Evolutionary conservation across 2,888 invertebrate genomes (phyloP).

Genomic region (Drosophila imparisetae): DNA sequence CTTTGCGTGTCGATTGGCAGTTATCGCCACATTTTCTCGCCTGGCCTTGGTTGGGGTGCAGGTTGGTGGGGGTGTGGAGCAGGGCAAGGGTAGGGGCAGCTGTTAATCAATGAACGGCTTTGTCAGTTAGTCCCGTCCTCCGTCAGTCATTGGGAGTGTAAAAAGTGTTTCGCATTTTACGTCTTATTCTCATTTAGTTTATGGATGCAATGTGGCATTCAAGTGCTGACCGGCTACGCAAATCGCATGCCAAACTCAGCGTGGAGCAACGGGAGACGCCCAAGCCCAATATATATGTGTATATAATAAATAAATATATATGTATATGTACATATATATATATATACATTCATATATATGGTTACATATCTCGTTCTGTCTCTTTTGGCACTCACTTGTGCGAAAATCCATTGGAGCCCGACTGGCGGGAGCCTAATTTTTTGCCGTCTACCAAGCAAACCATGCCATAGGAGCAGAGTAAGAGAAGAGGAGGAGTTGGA

Average conservation of each 20-base stretch:
- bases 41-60: constrained; percentile 55
- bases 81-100: constrained; percentile 28
- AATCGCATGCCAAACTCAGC: constrained; percentile 65
- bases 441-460: constrained; percentile 29
- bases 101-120: constrained; percentile 73
- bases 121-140: constrained; percentile 41
- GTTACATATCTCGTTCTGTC: constrained; percentile 45
- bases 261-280: constrained; percentile 61
- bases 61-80: neutral
- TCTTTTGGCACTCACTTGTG: constrained; percentile 79
- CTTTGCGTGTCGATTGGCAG: constrained; percentile 71
- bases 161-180: constrained; percentile 50
- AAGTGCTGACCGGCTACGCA: constrained; percentile 52
- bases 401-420: constrained; percentile 85
- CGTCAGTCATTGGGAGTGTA: constrained; percentile 25
- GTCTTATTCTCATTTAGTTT: constrained; percentile 62
- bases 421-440: constrained; percentile 86
- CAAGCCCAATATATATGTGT: constrained; percentile 45
- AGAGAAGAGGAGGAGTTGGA: neutral
- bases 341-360: constrained; percentile 10
- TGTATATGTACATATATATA: constrained; percentile 4
- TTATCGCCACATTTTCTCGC: constrained; percentile 68
- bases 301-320: constrained; percentile 17
- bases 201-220: constrained; percentile 72
- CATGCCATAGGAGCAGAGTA: constrained; percentile 4